phyloP scores from a whole-genome alignment of 2,888 invertebrate species.

The Drosophila borborema region DNA sequence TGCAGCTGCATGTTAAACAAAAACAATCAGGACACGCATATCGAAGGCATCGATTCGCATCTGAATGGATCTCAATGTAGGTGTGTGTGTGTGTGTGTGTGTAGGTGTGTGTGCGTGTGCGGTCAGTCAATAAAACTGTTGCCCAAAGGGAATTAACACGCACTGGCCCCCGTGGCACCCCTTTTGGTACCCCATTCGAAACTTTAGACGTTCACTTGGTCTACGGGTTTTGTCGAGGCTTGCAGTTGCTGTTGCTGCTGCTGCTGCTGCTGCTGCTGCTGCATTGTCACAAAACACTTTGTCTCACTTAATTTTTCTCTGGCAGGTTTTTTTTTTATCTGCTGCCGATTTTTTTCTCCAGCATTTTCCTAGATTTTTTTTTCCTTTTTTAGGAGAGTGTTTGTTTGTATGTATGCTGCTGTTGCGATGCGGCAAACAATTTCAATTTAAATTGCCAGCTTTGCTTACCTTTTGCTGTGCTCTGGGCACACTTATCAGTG shows the following conservation, averaged over 20 bases:
- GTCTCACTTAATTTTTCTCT: constrained; percentile 74
- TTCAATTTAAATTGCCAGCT: constrained; percentile 79
- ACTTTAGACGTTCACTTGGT: constrained; percentile 13
- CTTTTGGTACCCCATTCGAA: neutral
- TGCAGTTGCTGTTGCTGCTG: constrained; percentile 23
- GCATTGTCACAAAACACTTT: constrained; percentile 75
- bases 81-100: constrained; percentile 38
- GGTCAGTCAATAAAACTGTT: constrained; percentile 76
- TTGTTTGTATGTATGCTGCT: constrained; percentile 51
- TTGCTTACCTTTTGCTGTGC: constrained; percentile 74
- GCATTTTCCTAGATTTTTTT: constrained; percentile 5
- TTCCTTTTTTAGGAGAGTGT: constrained; percentile 12
- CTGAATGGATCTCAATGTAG: constrained; percentile 38
- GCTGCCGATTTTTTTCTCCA: constrained; percentile 26
- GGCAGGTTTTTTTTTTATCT: constrained; percentile 45
- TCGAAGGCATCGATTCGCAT: constrained; percentile 48
- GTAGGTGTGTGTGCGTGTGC: constrained; percentile 40
- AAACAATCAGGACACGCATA: constrained; percentile 66
- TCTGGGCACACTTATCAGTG: constrained; percentile 79
- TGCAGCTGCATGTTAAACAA: constrained; percentile 61
- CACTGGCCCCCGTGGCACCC: constrained; percentile 26
- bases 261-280: no score
- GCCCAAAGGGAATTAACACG: constrained; percentile 76
- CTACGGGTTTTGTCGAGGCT: constrained; percentile 5
- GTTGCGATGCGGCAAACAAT: constrained; percentile 74